A percentile compares a stretch with the other conserved stretches of the same genome.
Evolutionary conservation across 1,140 invertebrate genomes (phyloP).

Genomic region (Lordiphosa clarofinis): DNA sequence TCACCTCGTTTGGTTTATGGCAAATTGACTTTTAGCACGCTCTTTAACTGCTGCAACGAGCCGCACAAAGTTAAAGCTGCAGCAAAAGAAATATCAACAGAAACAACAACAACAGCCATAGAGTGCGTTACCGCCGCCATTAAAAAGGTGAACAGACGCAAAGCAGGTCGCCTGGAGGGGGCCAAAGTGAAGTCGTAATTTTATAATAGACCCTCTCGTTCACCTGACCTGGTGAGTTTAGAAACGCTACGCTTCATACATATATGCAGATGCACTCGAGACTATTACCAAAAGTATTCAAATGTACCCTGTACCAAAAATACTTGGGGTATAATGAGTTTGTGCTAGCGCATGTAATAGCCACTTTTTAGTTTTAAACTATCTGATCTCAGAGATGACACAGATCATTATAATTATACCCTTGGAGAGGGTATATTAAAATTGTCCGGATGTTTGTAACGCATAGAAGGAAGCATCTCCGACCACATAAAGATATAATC

Average conservation of each 20-base stretch:
- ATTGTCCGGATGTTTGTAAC: too few species aligned
- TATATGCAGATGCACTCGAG: slow-evolving; percentile 20
- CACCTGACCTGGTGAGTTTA: slow-evolving; percentile 11
- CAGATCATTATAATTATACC: too few species aligned
- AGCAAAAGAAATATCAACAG: slow-evolving; percentile 18
- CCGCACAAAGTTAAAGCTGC: slow-evolving; percentile 42
- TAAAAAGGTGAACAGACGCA: slow-evolving; percentile 51
- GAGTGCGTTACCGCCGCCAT: slow-evolving; percentile 33
- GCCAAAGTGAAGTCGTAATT: slow-evolving; percentile 24
- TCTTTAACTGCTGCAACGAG: slow-evolving; percentile 45
- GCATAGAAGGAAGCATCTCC: too few species aligned
- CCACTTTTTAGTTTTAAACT: too few species aligned
- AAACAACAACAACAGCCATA: slow-evolving; percentile 6
- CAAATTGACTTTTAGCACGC: slow-evolving; percentile 62
- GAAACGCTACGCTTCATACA: slow-evolving; percentile 13
- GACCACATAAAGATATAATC: too few species aligned
- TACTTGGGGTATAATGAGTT: too few species aligned
- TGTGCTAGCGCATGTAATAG: too few species aligned
- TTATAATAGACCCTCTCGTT: slow-evolving; percentile 22
- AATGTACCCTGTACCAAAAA: too few species aligned
- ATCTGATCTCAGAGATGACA: too few species aligned
- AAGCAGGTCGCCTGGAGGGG: slow-evolving; percentile 45
- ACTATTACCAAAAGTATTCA: too few species aligned
- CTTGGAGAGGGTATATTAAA: too few species aligned
- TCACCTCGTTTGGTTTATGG: slow-evolving; percentile 3